Percentiles rank a stretch among this genome's conserved stretches.
These are phyloP conservation scores for Tapirus terrestris DNA, from an alignment of 2,113 vertebrate species.

Conservation along the genomic window DNA sequence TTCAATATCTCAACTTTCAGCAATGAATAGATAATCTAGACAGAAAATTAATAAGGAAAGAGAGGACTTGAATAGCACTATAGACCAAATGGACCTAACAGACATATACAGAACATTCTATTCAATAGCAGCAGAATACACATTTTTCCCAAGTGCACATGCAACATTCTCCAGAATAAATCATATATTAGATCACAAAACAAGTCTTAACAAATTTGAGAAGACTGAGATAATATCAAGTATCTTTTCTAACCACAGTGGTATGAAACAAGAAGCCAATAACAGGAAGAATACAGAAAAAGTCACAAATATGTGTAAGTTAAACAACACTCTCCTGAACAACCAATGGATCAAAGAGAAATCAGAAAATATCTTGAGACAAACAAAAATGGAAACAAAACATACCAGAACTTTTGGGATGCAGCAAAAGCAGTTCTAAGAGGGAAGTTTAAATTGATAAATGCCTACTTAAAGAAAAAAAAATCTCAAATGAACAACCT, in stretches of 20 bases:
- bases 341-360: background rate
- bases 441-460: background rate
- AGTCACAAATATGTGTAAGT: background rate
- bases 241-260: background rate
- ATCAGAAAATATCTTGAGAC: background rate
- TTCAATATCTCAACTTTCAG: background rate
- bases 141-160: background rate
- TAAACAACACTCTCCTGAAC: background rate
- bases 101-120: background rate
- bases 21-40: background rate
- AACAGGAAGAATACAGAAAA: background rate
- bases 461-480: background rate
- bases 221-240: background rate
- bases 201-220: background rate
- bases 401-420: background rate
- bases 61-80: background rate
- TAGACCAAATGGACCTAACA: background rate
- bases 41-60: background rate
- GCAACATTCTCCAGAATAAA: background rate
- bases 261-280: background rate
- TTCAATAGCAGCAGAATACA: background rate
- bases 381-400: background rate
- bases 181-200: background rate
- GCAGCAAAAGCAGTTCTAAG: background rate
- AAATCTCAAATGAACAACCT: background rate